Evolutionary conservation across 35 echinoderm and acorn worm species (phyloP).

Genomic region (Stichopus chloronotus): DNA sequence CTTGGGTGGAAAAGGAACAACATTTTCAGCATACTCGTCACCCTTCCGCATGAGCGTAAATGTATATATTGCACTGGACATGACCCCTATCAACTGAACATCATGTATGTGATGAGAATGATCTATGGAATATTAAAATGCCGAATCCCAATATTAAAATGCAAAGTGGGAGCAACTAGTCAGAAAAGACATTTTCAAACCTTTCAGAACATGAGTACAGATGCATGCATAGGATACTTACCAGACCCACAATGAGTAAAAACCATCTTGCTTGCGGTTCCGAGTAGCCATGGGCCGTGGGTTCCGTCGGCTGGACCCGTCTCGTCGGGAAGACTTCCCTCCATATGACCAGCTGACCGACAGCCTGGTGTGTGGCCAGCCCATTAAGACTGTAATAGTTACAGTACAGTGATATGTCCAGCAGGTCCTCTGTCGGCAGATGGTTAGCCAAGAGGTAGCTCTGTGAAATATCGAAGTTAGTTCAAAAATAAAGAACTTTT

Average conservation of each 20-base stretch:
- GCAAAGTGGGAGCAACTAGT: too few species aligned
- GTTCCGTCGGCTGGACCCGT: conserved; percentile 30
- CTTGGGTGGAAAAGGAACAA: too few species aligned
- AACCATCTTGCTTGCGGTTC: conserved; percentile 84
- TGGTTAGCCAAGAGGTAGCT: conserved; percentile 93
- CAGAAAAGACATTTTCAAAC: too few species aligned
- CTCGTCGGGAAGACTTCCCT: conserved; percentile 85
- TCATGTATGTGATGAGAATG: too few species aligned
- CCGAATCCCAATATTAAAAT: too few species aligned
- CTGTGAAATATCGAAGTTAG: neutral
- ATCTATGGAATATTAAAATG: too few species aligned
- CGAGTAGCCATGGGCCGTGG: conserved; percentile 48
- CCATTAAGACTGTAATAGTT: conserved; percentile 85
- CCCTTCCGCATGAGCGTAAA: too few species aligned
- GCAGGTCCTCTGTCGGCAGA: conserved; percentile 76
- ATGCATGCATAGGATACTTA: conserved; percentile 41
- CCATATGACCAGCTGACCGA: conserved; percentile 95
- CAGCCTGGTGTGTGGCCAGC: conserved; percentile 65
- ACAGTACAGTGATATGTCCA: conserved; percentile 84
- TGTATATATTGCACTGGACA: too few species aligned
- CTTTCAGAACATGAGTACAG: too few species aligned
- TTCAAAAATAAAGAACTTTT: neutral
- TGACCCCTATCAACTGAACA: too few species aligned
- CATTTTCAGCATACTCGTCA: too few species aligned
- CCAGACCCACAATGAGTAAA: conserved; percentile 92